A percentile compares a stretch with the other conserved stretches of the same genome.
Evolutionary conservation across 2,888 invertebrate species (phyloP).

Genomic region (Drosophila atripex): DNA sequence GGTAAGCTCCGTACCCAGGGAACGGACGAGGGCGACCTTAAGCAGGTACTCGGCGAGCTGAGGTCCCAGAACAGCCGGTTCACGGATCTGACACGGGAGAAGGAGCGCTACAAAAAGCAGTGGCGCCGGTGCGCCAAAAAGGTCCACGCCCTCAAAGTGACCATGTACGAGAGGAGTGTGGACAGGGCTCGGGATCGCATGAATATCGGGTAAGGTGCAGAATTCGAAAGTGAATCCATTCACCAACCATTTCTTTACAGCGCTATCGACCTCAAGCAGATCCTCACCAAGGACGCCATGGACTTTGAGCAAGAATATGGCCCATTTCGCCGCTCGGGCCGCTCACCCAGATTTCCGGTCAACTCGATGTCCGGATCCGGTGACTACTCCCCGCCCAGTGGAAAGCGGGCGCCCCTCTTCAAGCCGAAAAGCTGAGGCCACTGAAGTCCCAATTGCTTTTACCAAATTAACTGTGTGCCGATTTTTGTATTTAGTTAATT

Average conservation of each 20-base stretch:
- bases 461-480: conserved; percentile 62
- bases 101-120: conserved; percentile 90
- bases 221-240: not conserved
- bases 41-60: conserved; percentile 88
- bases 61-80: conserved; percentile 85
- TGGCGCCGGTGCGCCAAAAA: conserved; percentile 89
- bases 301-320: conserved; percentile 68
- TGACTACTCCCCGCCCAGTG: conserved; percentile 14
- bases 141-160: conserved; percentile 86
- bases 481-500: conserved; percentile 14
- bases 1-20: conserved; percentile 23
- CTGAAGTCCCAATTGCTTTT: not conserved
- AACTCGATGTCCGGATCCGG: not conserved
- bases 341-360: conserved; percentile 4
- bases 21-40: conserved; percentile 85
- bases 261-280: conserved; percentile 45
- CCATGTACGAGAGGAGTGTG: conserved; percentile 54
- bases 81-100: conserved; percentile 87
- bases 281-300: conserved; percentile 49
- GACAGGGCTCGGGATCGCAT: not conserved
- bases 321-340: conserved; percentile 22
- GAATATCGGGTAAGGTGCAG: conserved; percentile 1
- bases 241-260: conserved; percentile 16
- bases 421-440: not conserved
- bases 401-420: not conserved